Percentiles rank a stretch among this genome's conserved stretches.
phyloP scores from a whole-genome alignment of 2,888 invertebrate species.

The Morpho achilles region DNA sequence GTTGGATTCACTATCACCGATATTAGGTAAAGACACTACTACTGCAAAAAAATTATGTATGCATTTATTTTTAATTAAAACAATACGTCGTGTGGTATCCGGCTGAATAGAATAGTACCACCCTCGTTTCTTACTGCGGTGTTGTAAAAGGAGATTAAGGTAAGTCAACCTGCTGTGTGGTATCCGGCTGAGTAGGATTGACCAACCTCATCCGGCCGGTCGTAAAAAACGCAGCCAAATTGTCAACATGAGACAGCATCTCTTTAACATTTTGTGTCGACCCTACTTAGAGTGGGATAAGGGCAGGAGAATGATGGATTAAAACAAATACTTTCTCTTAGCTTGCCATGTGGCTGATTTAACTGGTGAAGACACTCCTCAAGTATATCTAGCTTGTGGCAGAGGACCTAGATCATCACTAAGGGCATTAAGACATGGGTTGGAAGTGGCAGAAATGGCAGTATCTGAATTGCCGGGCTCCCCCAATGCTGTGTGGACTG shows the following conservation, averaged over 20 bases:
- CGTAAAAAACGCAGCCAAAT: no score
- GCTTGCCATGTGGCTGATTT: slow-evolving; percentile 94
- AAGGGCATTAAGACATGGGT: slow-evolving; percentile 95
- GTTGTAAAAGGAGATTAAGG: no score
- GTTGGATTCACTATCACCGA: slow-evolving; percentile 96
- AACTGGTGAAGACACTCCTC: slow-evolving; percentile 99
- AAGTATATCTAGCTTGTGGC: slow-evolving; percentile 97
- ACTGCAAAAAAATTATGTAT: background rate
- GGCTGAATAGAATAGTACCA: no score
- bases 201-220: no score
- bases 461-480: slow-evolving; percentile 99
- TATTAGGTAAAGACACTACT: slow-evolving; percentile 81
- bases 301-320: no score
- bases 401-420: slow-evolving; percentile 96
- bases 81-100: background rate
- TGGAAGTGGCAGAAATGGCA: slow-evolving; percentile 99
- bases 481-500: slow-evolving; percentile 99
- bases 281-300: no score
- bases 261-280: no score
- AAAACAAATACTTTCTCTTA: slow-evolving; percentile 35
- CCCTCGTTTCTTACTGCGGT: no score
- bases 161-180: no score
- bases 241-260: no score
- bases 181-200: no score
- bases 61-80: background rate